phyloP scores from a whole-genome alignment of 35 echinoderm and acorn worm genomes.

The Holothuria glaberrima region DNA sequence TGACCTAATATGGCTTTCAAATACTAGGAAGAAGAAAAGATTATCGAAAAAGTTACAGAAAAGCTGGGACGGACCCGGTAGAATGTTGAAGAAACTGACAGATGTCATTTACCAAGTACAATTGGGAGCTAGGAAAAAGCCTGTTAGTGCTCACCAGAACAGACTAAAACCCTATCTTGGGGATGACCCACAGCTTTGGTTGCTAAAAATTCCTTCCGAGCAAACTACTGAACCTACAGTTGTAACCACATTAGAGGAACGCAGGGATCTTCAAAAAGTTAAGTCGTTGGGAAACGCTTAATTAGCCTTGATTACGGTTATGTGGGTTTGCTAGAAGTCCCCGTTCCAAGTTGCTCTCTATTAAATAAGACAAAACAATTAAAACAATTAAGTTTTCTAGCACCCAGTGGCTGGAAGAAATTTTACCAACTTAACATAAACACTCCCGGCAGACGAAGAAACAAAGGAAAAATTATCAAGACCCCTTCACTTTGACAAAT shows the following conservation, averaged over 20 bases:
- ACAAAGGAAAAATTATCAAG: no score
- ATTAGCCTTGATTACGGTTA: no score
- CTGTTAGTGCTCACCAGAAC: constrained; percentile 48
- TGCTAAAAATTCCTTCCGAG: neutral
- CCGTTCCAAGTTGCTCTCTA: no score
- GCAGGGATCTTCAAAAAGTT: neutral
- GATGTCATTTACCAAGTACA: constrained; percentile 54
- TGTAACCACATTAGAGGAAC: neutral
- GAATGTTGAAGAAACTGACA: constrained; percentile 14
- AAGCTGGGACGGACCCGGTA: constrained; percentile 51
- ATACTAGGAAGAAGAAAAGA: neutral
- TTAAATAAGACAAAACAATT: no score
- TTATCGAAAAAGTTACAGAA: neutral
- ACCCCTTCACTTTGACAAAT: no score
- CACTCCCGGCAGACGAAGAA: no score
- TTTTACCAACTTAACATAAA: no score
- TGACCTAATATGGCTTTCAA: constrained; percentile 43
- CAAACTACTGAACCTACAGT: neutral
- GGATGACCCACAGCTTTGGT: constrained; percentile 36
- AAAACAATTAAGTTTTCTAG: no score
- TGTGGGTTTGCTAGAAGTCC: no score
- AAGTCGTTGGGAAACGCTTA: neutral
- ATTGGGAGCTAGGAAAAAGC: constrained; percentile 9
- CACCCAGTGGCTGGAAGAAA: no score
- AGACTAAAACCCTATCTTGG: constrained; percentile 55